These are phyloP conservation scores for Monochamus alternatus DNA, from an alignment of 2,888 invertebrate genomes.

Conservation along the genomic window DNA sequence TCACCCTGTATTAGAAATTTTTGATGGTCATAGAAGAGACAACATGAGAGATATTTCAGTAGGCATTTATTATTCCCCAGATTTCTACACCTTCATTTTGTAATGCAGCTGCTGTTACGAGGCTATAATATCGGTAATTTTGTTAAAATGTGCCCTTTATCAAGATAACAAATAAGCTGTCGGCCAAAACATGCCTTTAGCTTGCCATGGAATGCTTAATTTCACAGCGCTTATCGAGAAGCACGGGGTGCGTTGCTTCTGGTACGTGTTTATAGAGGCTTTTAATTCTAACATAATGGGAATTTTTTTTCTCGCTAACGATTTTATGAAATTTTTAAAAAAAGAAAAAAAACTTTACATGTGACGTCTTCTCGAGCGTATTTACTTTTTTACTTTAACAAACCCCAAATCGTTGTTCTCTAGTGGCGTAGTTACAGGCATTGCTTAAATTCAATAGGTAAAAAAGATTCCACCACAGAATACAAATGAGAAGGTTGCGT, in stretches of 20 bases:
- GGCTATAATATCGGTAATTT: neutral
- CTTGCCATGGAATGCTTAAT: constrained; percentile 4
- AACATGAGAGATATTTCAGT: too few species aligned
- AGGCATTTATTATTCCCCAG: neutral
- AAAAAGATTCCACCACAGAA: too few species aligned
- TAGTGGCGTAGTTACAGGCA: too few species aligned
- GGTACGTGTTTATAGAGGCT: neutral
- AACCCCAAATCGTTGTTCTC: too few species aligned
- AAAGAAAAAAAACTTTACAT: too few species aligned
- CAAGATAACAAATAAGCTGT: constrained; percentile 3
- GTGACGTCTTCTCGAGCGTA: too few species aligned
- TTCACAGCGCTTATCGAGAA: neutral
- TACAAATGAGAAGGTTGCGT: too few species aligned
- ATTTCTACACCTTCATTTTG: neutral
- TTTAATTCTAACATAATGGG: neutral
- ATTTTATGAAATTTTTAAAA: too few species aligned
- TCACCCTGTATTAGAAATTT: too few species aligned
- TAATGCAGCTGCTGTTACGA: neutral
- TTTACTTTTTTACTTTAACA: too few species aligned
- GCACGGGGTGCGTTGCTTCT: neutral
- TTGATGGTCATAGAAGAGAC: too few species aligned
- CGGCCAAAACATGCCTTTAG: neutral
- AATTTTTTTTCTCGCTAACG: neutral
- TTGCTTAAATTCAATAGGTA: too few species aligned
- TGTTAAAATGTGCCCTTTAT: neutral